Evolutionary conservation across 2,113 vertebrate genomes (phyloP).

Genomic region (Pionites leucogaster): DNA sequence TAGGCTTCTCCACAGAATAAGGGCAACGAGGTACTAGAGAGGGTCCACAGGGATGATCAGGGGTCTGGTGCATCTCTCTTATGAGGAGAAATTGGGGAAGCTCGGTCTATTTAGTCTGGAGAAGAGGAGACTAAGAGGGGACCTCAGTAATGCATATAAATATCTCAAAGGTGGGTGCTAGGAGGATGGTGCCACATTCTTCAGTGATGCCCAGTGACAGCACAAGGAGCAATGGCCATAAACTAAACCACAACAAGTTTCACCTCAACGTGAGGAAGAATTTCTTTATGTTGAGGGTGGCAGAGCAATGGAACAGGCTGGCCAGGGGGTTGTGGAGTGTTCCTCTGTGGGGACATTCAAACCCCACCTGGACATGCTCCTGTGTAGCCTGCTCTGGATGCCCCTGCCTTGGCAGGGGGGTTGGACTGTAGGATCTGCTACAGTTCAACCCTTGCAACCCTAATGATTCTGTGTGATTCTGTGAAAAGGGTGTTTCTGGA

Average conservation of each 20-base stretch:
- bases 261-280: not conserved
- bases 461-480: not conserved
- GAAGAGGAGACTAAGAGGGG: not conserved
- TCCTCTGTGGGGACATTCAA: not conserved
- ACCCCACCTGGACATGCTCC: not conserved
- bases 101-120: not conserved
- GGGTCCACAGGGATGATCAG: not conserved
- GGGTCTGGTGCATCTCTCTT: not conserved
- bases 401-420: not conserved
- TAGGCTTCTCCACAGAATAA: not conserved
- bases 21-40: not conserved
- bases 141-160: not conserved
- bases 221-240: not conserved
- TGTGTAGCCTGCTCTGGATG: not conserved
- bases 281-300: not conserved
- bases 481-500: not conserved
- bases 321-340: not conserved
- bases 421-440: not conserved
- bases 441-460: not conserved
- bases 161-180: not conserved
- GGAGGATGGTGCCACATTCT: not conserved
- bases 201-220: not conserved
- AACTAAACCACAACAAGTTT: not conserved
- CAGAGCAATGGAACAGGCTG: not conserved
- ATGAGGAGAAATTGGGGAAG: not conserved